Conservation (phyloP, 2,113 vertebrate species). For the Tiliqua scincoides region DNA sequence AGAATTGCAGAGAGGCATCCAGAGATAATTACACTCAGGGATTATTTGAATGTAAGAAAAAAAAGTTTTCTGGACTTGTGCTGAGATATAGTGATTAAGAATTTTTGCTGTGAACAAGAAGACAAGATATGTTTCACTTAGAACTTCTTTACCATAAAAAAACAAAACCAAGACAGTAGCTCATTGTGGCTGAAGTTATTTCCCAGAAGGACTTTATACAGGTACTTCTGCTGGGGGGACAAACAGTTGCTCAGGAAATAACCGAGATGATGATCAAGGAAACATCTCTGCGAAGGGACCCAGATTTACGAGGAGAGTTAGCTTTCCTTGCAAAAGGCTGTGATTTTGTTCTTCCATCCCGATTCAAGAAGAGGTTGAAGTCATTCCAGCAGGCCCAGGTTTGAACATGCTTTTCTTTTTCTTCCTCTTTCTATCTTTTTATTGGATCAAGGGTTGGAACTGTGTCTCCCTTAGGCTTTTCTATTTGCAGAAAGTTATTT, state of each 20-base stretch:
- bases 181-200: slow-evolving; percentile 66
- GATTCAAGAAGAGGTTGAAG: slow-evolving; percentile 98
- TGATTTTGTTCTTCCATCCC: slow-evolving; percentile 98
- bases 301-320: slow-evolving; percentile 96
- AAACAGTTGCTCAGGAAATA: slow-evolving; percentile 68
- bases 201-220: slow-evolving; percentile 59
- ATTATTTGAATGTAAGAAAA: slow-evolving; percentile 75
- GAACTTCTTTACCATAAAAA: slow-evolving; percentile 61
- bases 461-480: slow-evolving; percentile 69
- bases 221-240: slow-evolving; percentile 64
- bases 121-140: slow-evolving; percentile 65
- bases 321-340: slow-evolving; percentile 96
- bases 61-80: slow-evolving; percentile 66
- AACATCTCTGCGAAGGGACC: slow-evolving; percentile 92
- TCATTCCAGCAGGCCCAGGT: slow-evolving; percentile 98
- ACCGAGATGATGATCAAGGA: slow-evolving; percentile 99
- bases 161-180: slow-evolving; percentile 56
- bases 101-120: slow-evolving; percentile 68
- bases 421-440: slow-evolving; percentile 65
- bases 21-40: slow-evolving; percentile 82
- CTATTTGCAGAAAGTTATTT: slow-evolving; percentile 89
- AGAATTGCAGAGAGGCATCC: slow-evolving; percentile 77
- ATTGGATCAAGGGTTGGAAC: slow-evolving; percentile 74
- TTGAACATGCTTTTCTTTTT: slow-evolving; percentile 71
- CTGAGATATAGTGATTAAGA: slow-evolving; percentile 73